These are phyloP conservation scores for Chironomus tepperi DNA, from an alignment of 1,140 invertebrate genomes.

Conservation along the genomic window DNA sequence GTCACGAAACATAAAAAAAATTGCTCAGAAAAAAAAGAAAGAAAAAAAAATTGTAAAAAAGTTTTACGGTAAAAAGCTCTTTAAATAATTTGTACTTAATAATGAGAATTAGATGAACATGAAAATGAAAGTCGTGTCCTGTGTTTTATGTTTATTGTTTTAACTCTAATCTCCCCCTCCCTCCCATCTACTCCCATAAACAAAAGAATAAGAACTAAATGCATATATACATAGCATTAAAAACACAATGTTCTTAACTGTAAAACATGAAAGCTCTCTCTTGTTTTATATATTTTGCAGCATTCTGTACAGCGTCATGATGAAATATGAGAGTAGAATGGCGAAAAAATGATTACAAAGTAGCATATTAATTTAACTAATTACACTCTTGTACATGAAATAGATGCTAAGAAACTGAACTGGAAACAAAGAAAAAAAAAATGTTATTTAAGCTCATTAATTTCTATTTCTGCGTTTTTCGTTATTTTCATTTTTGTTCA, in stretches of 20 bases:
- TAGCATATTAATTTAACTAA: constrained; percentile 20
- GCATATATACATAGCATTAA: background rate
- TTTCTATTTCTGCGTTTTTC: too few species aligned
- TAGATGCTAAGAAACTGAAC: background rate
- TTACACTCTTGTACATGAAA: constrained; percentile 6
- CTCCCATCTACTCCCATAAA: background rate
- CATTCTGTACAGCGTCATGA: constrained; percentile 19
- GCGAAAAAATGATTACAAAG: background rate
- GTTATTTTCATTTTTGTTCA: too few species aligned
- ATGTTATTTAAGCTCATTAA: too few species aligned
- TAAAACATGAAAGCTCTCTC: too few species aligned
- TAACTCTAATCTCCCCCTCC: background rate
- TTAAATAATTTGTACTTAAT: constrained; percentile 21
- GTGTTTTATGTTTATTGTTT: constrained; percentile 21
- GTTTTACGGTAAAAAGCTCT: constrained; percentile 21
- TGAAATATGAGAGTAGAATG: background rate
- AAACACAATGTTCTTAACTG: too few species aligned
- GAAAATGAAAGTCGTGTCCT: constrained; percentile 3
- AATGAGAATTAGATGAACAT: background rate
- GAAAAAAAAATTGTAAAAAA: constrained; percentile 4
- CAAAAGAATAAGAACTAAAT: background rate
- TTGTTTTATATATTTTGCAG: background rate
- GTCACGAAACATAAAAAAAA: background rate
- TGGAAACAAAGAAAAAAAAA: too few species aligned
- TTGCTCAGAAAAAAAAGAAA: background rate